Percentiles rank a stretch among this genome's conserved stretches.
Evolutionary conservation across 2,888 invertebrate genomes (phyloP).

Genomic region (Apomyelois bistriatella): DNA sequence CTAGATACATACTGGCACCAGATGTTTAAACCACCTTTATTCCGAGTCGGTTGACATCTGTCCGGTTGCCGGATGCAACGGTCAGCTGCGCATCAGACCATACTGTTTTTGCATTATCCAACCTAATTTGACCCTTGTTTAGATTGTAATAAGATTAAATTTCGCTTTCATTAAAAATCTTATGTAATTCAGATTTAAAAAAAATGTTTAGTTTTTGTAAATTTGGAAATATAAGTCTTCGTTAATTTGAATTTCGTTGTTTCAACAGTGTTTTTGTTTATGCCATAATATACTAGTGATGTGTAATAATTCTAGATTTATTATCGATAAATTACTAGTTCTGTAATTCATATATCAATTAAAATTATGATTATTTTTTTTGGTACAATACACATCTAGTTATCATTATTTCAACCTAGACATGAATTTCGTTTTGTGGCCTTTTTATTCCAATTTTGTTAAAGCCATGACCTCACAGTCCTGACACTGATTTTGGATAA

Average conservation of each 20-base stretch:
- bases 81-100: conserved; percentile 25
- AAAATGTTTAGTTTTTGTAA: background rate
- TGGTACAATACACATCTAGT: too few species aligned
- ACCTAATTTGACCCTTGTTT: background rate
- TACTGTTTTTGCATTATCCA: conserved; percentile 1
- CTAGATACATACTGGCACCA: background rate
- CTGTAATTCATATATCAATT: too few species aligned
- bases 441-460: too few species aligned
- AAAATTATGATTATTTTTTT: too few species aligned
- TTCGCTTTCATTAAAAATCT: background rate
- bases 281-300: background rate
- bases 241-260: background rate
- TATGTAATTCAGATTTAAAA: background rate
- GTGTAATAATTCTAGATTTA: background rate
- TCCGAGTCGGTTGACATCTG: conserved; percentile 22
- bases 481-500: too few species aligned
- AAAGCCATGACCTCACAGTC: too few species aligned
- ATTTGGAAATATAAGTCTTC: background rate
- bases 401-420: too few species aligned
- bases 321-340: too few species aligned
- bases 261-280: background rate
- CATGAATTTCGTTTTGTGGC: too few species aligned
- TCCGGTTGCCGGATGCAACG: conserved; percentile 22
- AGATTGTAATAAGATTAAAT: background rate
- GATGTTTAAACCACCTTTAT: background rate